Percentiles rank a stretch among this genome's conserved stretches.
Conservation (phyloP, 2,113 vertebrate genomes). For the Brevimyrus niger region DNA sequence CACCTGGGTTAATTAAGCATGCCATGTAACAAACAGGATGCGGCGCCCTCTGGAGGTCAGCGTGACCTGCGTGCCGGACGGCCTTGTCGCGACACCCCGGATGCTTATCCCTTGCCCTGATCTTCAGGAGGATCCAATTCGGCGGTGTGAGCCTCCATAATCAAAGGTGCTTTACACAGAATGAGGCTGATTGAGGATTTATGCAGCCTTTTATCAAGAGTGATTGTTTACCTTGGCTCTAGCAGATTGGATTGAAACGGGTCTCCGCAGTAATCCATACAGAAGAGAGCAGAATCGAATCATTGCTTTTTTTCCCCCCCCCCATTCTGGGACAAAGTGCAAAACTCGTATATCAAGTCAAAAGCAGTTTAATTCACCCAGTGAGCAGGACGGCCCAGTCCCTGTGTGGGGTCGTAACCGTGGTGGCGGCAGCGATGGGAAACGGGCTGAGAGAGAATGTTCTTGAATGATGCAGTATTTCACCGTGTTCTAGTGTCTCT, state of each 20-base stretch:
- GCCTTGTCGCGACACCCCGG: neutral
- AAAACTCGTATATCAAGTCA: constrained; percentile 33
- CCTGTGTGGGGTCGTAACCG: neutral
- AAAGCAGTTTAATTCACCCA: constrained; percentile 27
- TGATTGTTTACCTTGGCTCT: constrained; percentile 62
- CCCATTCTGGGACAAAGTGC: constrained; percentile 20
- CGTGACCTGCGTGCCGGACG: neutral
- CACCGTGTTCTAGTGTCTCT: neutral
- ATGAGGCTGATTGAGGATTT: constrained; percentile 64
- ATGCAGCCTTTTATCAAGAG: constrained; percentile 59
- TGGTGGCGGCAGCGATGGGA: neutral
- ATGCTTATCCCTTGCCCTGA: neutral
- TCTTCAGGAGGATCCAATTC: constrained; percentile 51
- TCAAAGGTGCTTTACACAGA: constrained; percentile 54
- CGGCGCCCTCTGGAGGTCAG: neutral
- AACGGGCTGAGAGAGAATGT: neutral
- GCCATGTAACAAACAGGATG: neutral
- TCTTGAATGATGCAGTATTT: neutral
- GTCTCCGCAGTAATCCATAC: constrained; percentile 43
- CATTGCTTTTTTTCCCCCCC: constrained; percentile 25
- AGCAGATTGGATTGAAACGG: constrained; percentile 56
- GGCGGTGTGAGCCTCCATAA: constrained; percentile 45
- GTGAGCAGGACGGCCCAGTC: neutral
- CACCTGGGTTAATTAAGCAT: neutral
- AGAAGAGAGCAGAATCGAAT: constrained; percentile 47